phyloP scores from a whole-genome alignment of 2,113 vertebrate genomes.

The Miniopterus natalensis region DNA sequence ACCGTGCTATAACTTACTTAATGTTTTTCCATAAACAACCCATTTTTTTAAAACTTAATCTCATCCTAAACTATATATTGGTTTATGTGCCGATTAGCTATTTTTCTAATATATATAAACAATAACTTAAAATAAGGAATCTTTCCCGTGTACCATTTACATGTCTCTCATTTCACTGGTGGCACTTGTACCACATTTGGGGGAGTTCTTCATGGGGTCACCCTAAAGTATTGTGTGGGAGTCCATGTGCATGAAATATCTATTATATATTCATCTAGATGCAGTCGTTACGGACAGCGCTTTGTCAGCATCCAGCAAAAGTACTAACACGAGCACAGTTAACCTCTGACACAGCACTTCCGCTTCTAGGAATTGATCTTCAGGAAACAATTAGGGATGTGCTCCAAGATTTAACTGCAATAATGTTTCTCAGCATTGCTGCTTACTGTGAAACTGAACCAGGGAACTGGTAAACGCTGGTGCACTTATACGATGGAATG shows the following conservation, averaged over 20 bases:
- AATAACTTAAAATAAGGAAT: neutral
- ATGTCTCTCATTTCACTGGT: neutral
- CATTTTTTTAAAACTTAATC: neutral
- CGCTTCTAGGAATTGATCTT: neutral
- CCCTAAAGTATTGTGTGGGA: neutral
- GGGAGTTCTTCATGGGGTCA: neutral
- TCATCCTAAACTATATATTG: neutral
- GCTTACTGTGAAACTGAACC: neutral
- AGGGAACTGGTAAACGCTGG: neutral
- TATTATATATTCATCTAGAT: neutral
- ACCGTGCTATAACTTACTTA: neutral
- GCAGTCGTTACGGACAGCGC: neutral
- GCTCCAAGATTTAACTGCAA: neutral
- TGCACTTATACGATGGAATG: neutral
- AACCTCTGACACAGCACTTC: neutral
- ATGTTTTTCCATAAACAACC: neutral
- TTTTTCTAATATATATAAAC: neutral
- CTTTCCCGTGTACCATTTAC: neutral
- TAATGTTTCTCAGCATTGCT: neutral
- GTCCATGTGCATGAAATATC: neutral
- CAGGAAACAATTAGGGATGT: neutral
- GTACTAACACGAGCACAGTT: no score
- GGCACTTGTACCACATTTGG: neutral
- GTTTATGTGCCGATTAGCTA: neutral
- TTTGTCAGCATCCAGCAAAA: neutral